These are phyloP conservation scores for Macquaria ambigua DNA, from an alignment of 2,113 vertebrate genomes.

Conservation along the genomic window DNA sequence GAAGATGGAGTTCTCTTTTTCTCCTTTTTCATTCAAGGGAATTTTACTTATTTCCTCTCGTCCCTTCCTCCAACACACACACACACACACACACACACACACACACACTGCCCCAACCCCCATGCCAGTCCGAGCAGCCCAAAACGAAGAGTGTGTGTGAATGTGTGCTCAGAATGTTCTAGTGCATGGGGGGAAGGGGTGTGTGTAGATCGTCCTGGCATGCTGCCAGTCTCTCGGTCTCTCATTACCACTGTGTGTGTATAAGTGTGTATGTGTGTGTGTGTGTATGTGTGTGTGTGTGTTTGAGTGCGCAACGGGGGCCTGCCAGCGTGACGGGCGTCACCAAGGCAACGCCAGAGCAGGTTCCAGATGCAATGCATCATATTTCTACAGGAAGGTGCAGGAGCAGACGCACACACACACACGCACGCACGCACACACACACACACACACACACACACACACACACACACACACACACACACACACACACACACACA, in stretches of 20 bases:
- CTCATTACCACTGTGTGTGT: conserved; percentile 76
- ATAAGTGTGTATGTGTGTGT: conserved; percentile 28
- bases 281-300: conserved; percentile 26
- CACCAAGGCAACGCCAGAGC: conserved; percentile 80
- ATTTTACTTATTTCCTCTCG: conserved; percentile 20
- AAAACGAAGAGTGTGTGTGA: conserved; percentile 9
- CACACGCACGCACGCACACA: background rate
- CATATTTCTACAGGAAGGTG: conserved; percentile 77
- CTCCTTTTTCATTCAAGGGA: conserved; percentile 17
- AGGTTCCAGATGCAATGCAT: conserved; percentile 74
- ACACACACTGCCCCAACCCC: conserved; percentile 43
- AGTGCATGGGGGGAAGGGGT: conserved; percentile 44
- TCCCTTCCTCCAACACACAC: conserved; percentile 4
- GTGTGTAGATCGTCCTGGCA: conserved; percentile 77
- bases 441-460: background rate
- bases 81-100: background rate
- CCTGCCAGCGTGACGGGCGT: conserved; percentile 70
- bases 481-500: background rate
- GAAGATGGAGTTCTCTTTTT: background rate
- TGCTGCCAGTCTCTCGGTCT: conserved; percentile 80
- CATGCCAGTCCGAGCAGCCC: conserved; percentile 48
- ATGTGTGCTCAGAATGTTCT: conserved; percentile 69
- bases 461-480: conserved; percentile 17
- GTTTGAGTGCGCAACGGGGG: conserved; percentile 42
- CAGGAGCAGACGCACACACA: background rate